phyloP scores from a whole-genome alignment of 2,113 vertebrate genomes.

The Ginglymostoma cirratum region DNA sequence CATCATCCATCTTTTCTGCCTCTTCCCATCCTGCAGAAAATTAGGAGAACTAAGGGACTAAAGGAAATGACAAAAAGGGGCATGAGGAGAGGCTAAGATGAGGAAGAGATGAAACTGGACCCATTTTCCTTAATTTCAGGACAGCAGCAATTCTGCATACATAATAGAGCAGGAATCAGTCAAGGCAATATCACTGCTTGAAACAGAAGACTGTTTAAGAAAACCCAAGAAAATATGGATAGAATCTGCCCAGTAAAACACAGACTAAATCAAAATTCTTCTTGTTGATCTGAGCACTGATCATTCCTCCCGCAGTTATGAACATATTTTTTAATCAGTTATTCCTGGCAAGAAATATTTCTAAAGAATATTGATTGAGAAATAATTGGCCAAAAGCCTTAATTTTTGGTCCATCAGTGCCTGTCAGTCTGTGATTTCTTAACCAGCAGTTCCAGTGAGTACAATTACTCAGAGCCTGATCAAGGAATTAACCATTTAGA shows the following conservation, averaged over 20 bases:
- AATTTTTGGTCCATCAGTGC: too few species aligned
- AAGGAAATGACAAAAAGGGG: neutral
- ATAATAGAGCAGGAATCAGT: neutral
- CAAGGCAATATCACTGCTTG: neutral
- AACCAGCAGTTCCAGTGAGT: too few species aligned
- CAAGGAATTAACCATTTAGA: too few species aligned
- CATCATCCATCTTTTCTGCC: too few species aligned
- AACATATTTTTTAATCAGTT: neutral
- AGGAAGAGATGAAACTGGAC: neutral
- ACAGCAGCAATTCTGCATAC: neutral
- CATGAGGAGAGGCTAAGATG: neutral
- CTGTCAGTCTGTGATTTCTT: too few species aligned
- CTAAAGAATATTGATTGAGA: neutral
- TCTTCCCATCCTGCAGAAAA: too few species aligned
- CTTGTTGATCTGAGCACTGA: neutral
- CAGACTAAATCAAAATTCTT: neutral
- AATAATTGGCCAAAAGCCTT: neutral
- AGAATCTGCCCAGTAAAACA: neutral
- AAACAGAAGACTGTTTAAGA: neutral
- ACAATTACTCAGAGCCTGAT: too few species aligned
- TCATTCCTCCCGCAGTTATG: neutral
- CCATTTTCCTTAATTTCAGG: neutral
- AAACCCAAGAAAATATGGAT: neutral
- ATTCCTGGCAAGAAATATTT: neutral
- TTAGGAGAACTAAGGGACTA: neutral